These are phyloP conservation scores for Morone chrysops DNA, from an alignment of 2,113 vertebrate genomes.

Conservation along the genomic window DNA sequence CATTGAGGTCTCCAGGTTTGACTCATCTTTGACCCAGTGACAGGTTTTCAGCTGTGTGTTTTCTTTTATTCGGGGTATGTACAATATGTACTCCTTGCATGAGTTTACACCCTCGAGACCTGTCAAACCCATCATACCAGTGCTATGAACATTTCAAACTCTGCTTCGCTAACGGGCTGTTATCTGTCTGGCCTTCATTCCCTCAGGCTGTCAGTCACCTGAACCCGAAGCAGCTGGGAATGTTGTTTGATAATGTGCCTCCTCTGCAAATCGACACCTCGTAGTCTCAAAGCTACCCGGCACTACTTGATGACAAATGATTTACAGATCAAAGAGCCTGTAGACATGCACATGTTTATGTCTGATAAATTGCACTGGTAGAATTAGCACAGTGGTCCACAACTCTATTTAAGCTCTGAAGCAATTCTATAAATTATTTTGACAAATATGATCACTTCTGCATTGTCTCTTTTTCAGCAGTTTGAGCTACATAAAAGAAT, in stretches of 20 bases:
- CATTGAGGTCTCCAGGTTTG: not conserved
- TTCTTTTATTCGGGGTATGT: slow-evolving; percentile 29
- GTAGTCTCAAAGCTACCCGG: slow-evolving; percentile 6
- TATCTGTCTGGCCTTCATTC: slow-evolving; percentile 17
- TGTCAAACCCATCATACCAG: slow-evolving; percentile 3
- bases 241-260: slow-evolving; percentile 35
- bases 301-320: slow-evolving; percentile 21
- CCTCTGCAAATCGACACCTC: slow-evolving; percentile 52
- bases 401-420: not conserved
- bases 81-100: slow-evolving; percentile 26
- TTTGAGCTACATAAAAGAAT: too few relatives aligned
- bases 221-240: slow-evolving; percentile 68
- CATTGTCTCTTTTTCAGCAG: too few relatives aligned
- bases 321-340: slow-evolving; percentile 36
- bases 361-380: not conserved
- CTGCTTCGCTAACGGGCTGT: not conserved
- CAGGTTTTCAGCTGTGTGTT: not conserved
- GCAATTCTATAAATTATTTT: not conserved
- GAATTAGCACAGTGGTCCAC: not conserved
- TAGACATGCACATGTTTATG: not conserved
- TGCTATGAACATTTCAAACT: not conserved
- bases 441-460: not conserved
- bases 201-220: slow-evolving; percentile 33
- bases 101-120: not conserved
- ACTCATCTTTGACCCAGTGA: slow-evolving; percentile 1